Evolutionary conservation across 2,797 vertebrate genomes (phyloP).

Genomic region (Astyanax mexicanus): DNA sequence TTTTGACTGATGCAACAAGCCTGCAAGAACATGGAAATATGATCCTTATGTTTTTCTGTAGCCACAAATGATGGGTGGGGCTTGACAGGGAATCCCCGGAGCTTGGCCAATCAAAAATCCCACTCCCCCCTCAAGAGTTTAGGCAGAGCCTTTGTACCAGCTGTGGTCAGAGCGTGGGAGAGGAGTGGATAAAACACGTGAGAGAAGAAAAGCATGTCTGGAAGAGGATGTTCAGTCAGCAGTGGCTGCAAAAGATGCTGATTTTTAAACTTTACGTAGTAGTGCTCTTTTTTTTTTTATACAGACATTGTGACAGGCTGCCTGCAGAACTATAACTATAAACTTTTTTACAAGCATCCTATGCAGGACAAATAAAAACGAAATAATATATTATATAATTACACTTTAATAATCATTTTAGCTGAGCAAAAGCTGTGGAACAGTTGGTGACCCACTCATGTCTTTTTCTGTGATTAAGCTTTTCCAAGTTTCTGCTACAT

Average conservation of each 20-base stretch:
- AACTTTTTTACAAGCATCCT: too few species aligned
- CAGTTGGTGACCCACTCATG: too few species aligned
- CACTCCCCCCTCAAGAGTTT: constrained; percentile 19
- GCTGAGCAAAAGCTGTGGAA: too few species aligned
- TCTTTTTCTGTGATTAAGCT: too few species aligned
- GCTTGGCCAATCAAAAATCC: constrained; percentile 67
- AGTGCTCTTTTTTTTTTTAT: too few species aligned
- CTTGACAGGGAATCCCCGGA: constrained; percentile 67
- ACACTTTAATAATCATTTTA: too few species aligned
- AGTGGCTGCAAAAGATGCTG: background rate
- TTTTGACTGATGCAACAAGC: constrained; percentile 80
- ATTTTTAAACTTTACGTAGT: background rate
- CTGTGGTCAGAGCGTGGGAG: background rate
- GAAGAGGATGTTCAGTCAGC: background rate
- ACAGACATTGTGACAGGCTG: too few species aligned
- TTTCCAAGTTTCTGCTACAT: too few species aligned
- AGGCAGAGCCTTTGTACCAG: constrained; percentile 62
- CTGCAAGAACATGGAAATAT: constrained; percentile 75
- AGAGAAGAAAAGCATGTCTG: background rate
- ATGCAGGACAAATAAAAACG: too few species aligned
- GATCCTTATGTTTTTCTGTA: constrained; percentile 71
- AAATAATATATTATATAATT: too few species aligned
- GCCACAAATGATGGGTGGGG: constrained; percentile 69
- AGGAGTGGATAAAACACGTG: background rate
- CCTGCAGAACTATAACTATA: too few species aligned